phyloP scores from a whole-genome alignment of 2,113 vertebrate species.

The Penelope pileata region DNA sequence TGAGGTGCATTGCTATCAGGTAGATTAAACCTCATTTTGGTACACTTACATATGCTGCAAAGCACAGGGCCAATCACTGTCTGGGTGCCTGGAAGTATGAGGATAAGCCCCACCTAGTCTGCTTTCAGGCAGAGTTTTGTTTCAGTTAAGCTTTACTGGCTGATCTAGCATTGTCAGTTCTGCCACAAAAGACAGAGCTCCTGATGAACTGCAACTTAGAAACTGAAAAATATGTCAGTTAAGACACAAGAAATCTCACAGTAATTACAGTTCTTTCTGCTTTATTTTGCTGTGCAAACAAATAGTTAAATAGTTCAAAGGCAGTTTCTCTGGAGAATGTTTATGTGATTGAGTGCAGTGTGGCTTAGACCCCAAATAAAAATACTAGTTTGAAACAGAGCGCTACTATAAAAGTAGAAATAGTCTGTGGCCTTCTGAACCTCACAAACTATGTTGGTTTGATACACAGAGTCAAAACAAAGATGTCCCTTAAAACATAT shows the following conservation, averaged over 20 bases:
- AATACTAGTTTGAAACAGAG: conserved; percentile 55
- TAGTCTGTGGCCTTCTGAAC: conserved; percentile 44
- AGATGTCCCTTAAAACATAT: conserved; percentile 14
- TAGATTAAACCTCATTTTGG: background rate
- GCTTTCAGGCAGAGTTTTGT: background rate
- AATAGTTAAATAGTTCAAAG: conserved; percentile 59
- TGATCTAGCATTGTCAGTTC: background rate
- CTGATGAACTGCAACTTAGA: background rate
- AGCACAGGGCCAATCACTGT: background rate
- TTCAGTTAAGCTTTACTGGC: conserved; percentile 13
- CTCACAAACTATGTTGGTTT: conserved; percentile 33
- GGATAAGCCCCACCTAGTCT: background rate
- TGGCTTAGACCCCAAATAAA: conserved; percentile 53
- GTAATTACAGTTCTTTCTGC: background rate
- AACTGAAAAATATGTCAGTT: background rate
- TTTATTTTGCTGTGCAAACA: background rate
- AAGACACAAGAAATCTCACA: background rate
- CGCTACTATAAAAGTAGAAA: conserved; percentile 26
- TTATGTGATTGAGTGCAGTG: conserved; percentile 55
- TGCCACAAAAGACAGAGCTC: background rate
- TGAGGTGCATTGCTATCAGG: background rate
- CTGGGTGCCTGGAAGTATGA: background rate
- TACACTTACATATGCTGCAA: background rate
- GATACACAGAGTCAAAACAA: conserved; percentile 34
- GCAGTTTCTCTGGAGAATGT: conserved; percentile 29